Evolutionary conservation across 2,113 vertebrate species (phyloP), one percentile per base, ranked within the genome.

Genomic region (Embiotoca jacksoni): DNA sequence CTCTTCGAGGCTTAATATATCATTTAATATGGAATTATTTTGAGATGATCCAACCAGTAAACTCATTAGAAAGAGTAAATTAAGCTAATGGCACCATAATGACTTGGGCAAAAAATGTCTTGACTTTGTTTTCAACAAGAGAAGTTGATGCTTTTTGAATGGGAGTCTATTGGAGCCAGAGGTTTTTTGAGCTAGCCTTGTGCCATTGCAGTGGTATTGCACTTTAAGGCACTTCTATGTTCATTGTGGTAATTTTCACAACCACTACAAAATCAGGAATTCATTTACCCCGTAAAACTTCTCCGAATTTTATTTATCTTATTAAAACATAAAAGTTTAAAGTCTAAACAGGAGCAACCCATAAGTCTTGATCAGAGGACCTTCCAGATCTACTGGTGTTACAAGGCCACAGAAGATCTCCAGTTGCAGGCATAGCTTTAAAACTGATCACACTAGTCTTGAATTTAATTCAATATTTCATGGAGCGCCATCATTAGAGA

Each of bases 301-400:
- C 16, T 23, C 49, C 9, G 9, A 55, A 3, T 32, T 54, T 32
- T 55, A 55, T 14, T n/a, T 52, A 5, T n/a, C 2, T 3, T 3
- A 23, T 11, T 54, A 13, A 50, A 53, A 55, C 14, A 7, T 44
- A 16, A 15, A 15, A 11, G 16, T 52, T 6, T 44, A n/a, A 55
- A 50, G 46, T 23, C 10, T 37, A 9, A 49, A 32, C 23, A 30
- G 31, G 35, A 52, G n/a, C 33, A 64, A 3, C 3, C 31, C 10
- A 35, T n/a, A 41, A 41, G 32, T 6, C 14, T 44, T 71, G 55
- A 68, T 55, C 52, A 55, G 23, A 68, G n/a, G 39, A 39, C 32
- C 32, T 9, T 33, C n/a, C 41, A 49, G 14, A 49, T 16, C 4
- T 16, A n/a, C 14, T 49, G 44, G 15, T 3, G 37, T 30, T 59